A percentile compares a stretch with the other conserved stretches of the same genome.
Conservation (phyloP, 2,797 vertebrate genomes). For the Pempheris klunzingeri region DNA sequence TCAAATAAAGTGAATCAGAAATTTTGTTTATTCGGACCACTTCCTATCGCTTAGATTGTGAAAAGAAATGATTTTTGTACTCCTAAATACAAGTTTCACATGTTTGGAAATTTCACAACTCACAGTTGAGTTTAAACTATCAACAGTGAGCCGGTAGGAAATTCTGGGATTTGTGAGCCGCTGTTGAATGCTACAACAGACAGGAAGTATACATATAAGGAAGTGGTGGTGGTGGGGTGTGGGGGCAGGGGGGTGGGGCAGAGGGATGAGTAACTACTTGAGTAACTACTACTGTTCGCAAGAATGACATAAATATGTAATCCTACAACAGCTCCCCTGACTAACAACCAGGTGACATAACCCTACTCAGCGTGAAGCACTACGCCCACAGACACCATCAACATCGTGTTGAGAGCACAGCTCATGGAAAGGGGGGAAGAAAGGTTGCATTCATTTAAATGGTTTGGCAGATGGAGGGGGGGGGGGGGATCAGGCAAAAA, state of each 20-base stretch:
- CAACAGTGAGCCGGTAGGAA: neutral
- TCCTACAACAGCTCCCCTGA: slow-evolving; percentile 51
- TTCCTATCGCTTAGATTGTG: neutral
- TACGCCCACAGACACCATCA: slow-evolving; percentile 69
- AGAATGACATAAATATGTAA: slow-evolving; percentile 55
- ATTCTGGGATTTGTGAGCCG: neutral
- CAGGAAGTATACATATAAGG: slow-evolving; percentile 37
- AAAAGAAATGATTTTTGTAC: neutral
- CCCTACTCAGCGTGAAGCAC: slow-evolving; percentile 71
- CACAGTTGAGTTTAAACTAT: slow-evolving; percentile 17
- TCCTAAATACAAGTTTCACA: neutral
- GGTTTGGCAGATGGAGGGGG: neutral
- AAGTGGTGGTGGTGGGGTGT: neutral
- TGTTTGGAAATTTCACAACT: slow-evolving; percentile 13
- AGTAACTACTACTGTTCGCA: slow-evolving; percentile 29
- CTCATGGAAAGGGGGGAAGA: slow-evolving; percentile 35
- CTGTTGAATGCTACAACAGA: neutral
- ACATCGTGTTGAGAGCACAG: slow-evolving; percentile 52
- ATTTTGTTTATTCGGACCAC: neutral
- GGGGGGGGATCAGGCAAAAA: neutral
- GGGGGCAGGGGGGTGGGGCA: neutral
- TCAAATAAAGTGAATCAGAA: neutral
- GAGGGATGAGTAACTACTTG: no score
- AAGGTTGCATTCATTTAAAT: slow-evolving; percentile 50
- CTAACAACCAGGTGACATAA: slow-evolving; percentile 71